A percentile compares a stretch with the other conserved stretches of the same genome.
Conservation (phyloP, 2,888 invertebrate genomes). For the Cerceris ruficornis region DNA sequence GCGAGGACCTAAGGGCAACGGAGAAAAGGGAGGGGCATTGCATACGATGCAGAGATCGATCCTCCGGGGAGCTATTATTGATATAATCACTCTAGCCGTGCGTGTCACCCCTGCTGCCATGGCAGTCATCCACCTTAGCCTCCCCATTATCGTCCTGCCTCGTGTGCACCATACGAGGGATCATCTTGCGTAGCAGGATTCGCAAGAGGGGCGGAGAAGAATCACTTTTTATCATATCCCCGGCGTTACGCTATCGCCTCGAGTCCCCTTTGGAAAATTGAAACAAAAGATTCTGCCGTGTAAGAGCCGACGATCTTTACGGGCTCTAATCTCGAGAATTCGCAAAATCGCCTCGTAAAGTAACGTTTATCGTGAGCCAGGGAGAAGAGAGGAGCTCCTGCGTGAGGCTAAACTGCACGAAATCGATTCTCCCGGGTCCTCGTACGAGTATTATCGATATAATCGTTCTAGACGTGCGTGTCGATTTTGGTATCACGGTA, state of each 20-base stretch:
- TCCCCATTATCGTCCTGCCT: slow-evolving; percentile 57
- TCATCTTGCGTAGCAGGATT: slow-evolving; percentile 37
- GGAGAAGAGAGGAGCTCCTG: background rate
- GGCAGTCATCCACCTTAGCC: slow-evolving; percentile 61
- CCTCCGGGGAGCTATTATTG: slow-evolving; percentile 73
- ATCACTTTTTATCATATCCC: slow-evolving; percentile 28
- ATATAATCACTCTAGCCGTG: slow-evolving; percentile 76
- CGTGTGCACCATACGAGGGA: slow-evolving; percentile 22
- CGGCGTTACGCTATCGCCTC: slow-evolving; percentile 46
- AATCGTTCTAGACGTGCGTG: slow-evolving; percentile 70
- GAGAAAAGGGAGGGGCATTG: slow-evolving; percentile 20
- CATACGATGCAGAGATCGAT: slow-evolving; percentile 66
- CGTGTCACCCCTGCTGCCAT: slow-evolving; percentile 71
- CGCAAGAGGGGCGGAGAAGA: slow-evolving; percentile 8
- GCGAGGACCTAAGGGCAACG: slow-evolving; percentile 6
- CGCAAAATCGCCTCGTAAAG: slow-evolving; percentile 49
- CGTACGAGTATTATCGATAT: slow-evolving; percentile 66
- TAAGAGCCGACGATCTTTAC: background rate
- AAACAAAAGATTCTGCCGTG: slow-evolving; percentile 46
- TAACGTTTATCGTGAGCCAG: slow-evolving; percentile 36
- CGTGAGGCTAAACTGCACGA: background rate
- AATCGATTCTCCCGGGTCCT: slow-evolving; percentile 63
- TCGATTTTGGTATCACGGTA: slow-evolving; percentile 54
- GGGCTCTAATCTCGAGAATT: slow-evolving; percentile 45
- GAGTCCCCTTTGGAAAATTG: slow-evolving; percentile 44